phyloP scores from a whole-genome alignment of 2,888 invertebrate genomes.

The Leptinotarsa juncta region DNA sequence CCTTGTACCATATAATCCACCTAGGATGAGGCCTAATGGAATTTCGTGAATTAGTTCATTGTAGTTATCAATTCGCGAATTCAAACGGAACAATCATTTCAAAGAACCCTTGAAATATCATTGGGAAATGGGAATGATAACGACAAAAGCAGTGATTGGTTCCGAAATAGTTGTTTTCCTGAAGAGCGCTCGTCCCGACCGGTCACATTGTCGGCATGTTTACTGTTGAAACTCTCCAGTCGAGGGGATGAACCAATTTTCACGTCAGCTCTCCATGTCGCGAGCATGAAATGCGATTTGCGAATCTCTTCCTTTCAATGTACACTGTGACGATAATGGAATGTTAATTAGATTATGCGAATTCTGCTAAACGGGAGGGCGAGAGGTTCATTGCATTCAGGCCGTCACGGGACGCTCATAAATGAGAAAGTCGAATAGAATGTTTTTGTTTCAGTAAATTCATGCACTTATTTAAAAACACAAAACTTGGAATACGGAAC shows the following conservation, averaged over 20 bases:
- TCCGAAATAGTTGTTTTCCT: slow-evolving; percentile 52
- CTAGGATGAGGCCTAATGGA: not conserved
- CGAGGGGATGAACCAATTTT: slow-evolving; percentile 62
- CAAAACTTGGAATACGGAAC: not conserved
- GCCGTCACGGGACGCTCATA: not conserved
- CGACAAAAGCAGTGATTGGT: slow-evolving; percentile 28
- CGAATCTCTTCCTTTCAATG: slow-evolving; percentile 24
- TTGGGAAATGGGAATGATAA: slow-evolving; percentile 26
- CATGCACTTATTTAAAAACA: too few relatives aligned
- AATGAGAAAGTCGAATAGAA: not conserved
- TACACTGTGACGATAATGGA: slow-evolving; percentile 23
- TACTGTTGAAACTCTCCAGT: slow-evolving; percentile 60
- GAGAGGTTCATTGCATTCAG: not conserved
- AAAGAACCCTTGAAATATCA: slow-evolving; percentile 37
- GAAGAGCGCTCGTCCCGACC: slow-evolving; percentile 45
- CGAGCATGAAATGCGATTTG: slow-evolving; percentile 55
- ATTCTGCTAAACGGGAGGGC: not conserved
- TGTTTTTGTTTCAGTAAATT: not conserved
- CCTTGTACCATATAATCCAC: not conserved
- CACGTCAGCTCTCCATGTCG: slow-evolving; percentile 59
- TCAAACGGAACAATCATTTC: slow-evolving; percentile 31
- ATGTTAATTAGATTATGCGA: slow-evolving; percentile 23
- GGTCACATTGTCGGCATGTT: slow-evolving; percentile 59
- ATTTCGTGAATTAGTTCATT: not conserved
- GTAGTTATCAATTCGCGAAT: slow-evolving; percentile 27